A percentile compares a stretch with the other conserved stretches of the same genome.
phyloP scores from a whole-genome alignment of 2,797 vertebrate species.

The Carcharodon carcharias region DNA sequence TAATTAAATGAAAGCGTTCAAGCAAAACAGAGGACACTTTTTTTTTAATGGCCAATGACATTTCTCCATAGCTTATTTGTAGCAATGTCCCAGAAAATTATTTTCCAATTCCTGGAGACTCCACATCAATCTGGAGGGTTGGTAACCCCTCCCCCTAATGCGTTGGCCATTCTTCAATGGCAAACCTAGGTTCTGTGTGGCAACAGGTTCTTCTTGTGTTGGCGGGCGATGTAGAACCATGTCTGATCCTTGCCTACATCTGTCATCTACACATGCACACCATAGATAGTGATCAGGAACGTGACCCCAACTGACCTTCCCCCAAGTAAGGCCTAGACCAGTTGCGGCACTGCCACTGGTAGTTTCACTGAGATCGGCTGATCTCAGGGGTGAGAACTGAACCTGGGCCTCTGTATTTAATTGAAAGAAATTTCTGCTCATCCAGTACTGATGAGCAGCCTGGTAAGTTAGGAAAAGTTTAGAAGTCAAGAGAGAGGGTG shows the following conservation, averaged over 20 bases:
- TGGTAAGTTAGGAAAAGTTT: too few species aligned
- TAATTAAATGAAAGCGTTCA: background rate
- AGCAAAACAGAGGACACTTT: background rate
- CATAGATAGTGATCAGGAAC: background rate
- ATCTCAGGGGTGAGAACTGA: background rate
- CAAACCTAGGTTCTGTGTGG: background rate
- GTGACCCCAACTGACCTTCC: background rate
- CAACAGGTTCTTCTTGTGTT: background rate
- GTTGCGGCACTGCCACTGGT: background rate
- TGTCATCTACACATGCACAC: background rate
- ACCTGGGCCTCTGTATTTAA: background rate
- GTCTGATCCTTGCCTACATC: background rate
- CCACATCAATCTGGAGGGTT: background rate
- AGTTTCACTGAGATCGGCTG: background rate
- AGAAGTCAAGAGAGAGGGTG: too few species aligned
- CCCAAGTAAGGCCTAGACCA: background rate
- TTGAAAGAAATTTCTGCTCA: too few species aligned
- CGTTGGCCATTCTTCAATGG: background rate
- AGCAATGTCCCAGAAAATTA: background rate
- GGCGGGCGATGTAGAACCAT: background rate
- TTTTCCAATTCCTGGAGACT: background rate
- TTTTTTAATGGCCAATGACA: background rate
- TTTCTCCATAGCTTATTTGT: background rate
- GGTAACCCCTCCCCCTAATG: background rate
- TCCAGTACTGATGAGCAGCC: too few species aligned